phyloP scores from a whole-genome alignment of 2,888 invertebrate species.

The Craniophora ligustri region DNA sequence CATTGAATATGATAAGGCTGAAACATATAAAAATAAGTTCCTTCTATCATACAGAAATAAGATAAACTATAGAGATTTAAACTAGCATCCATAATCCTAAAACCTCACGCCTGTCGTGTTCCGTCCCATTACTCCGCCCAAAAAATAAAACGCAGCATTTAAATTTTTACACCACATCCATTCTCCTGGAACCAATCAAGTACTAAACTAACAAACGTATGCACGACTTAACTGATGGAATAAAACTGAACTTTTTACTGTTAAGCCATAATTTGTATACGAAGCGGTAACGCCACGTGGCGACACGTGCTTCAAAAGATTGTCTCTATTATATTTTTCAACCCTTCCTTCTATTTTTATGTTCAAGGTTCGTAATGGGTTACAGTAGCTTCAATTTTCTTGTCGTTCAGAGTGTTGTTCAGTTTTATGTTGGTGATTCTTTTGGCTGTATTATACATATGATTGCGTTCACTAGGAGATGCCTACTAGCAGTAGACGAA shows the following conservation, averaged over 20 bases:
- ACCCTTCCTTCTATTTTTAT: constrained; percentile 50
- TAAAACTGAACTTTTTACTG: constrained; percentile 69
- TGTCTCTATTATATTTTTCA: constrained; percentile 58
- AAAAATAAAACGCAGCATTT: constrained; percentile 49
- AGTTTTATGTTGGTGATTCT: constrained; percentile 7
- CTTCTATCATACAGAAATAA: too few relatives aligned
- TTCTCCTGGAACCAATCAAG: constrained; percentile 54
- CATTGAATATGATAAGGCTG: too few relatives aligned
- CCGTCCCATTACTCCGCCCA: constrained; percentile 22
- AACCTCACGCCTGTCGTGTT: constrained; percentile 6
- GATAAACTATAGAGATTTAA: not conserved
- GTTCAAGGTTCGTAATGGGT: constrained; percentile 23
- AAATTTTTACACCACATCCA: constrained; percentile 66
- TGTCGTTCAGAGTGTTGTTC: constrained; percentile 7
- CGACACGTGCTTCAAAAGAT: constrained; percentile 71
- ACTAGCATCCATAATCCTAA: constrained; percentile 3
- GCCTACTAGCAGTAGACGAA: too few relatives aligned
- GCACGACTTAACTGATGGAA: constrained; percentile 76
- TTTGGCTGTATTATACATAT: not conserved
- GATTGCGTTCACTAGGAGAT: too few relatives aligned
- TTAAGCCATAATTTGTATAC: constrained; percentile 87
- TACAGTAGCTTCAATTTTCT: constrained; percentile 16
- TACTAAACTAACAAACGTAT: constrained; percentile 85
- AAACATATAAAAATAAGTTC: too few relatives aligned
- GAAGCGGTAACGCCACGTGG: constrained; percentile 73